Base-by-base conservation (phyloP, 2,888 invertebrate species). In the Osedax frankpressi region DNA sequence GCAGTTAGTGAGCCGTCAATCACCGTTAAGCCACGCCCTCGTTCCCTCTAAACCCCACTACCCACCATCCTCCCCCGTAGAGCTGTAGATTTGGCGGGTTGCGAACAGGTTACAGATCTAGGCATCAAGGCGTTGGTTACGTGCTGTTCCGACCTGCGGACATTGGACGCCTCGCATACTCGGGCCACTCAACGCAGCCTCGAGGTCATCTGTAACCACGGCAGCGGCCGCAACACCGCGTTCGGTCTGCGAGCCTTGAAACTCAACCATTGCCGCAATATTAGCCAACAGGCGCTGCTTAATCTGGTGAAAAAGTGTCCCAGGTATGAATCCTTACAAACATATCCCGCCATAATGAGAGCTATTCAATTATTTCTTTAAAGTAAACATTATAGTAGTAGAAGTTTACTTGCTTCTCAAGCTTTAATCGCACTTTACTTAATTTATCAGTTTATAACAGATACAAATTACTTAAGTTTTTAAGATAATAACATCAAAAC, bases 161-260 rank as follows among this genome's bases (percentile, higher is more conserved):
- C 78, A 72, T 77, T 83, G 25, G 83, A 83, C 73, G 79, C 82
- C 76, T 82, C 82, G 75, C 81, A 81, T 3, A 81, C 83, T n/a
- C 77, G 30, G 6, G 27, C 44, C 30, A 76, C 67, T 28, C 71
- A 72, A 63, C 75, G 76, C 68, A 74, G 75, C 75, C 74, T 30
- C 70, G 70, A 11, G 28, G 19, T 69, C 28, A 27, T 19, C 28
- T 24, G 26, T 65, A 26, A 65, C 26, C 65, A 26, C 65, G 24
- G 26, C 11, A 6, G 11, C 65, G 44, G 44, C 44, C 44, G 44
- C 19, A 79, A 74, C 81, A 80, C 73, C 77, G 79, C 73, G 79
- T 77, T 71, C 77, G 79, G 78, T 24, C 75, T 83, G 67, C 81
- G 82, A 74, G 78, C 78, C 1, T 76, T 82, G 30, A 83, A 81